Percentiles rank a stretch among this genome's conserved stretches.
Conservation (phyloP, 1,140 invertebrate species). For the Formica selysi region DNA sequence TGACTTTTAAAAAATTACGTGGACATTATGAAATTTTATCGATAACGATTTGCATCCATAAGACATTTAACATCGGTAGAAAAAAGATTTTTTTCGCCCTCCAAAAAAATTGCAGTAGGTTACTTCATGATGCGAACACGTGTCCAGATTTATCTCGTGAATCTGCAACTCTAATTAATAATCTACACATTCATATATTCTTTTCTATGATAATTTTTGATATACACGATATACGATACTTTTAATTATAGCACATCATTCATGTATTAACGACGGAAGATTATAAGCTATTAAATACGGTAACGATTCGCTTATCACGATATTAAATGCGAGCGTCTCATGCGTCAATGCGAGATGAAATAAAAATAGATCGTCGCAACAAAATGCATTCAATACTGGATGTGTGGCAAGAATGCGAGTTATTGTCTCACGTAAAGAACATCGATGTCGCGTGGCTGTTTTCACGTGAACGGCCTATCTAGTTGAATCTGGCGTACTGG, state of each 20-base stretch:
- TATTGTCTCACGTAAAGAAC: constrained; percentile 60
- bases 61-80: background rate
- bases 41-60: constrained; percentile 28
- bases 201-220: constrained; percentile 6
- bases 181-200: background rate
- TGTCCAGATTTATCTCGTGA: background rate
- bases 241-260: background rate
- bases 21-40: constrained; percentile 20
- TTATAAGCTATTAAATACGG: background rate
- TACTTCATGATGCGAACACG: background rate
- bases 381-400: background rate
- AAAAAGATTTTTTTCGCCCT: background rate
- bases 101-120: background rate
- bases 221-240: background rate
- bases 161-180: constrained; percentile 18
- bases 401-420: background rate
- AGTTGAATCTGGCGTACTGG: constrained; percentile 36
- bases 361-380: background rate
- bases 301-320: background rate
- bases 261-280: background rate
- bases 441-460: constrained; percentile 80
- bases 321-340: background rate
- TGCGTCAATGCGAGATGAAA: background rate
- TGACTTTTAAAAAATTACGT: constrained; percentile 41
- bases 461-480: constrained; percentile 69